Evolutionary conservation across 2,888 invertebrate genomes (phyloP), one percentile per base, ranked within the genome.

Genomic region (Tiphia femorata): DNA sequence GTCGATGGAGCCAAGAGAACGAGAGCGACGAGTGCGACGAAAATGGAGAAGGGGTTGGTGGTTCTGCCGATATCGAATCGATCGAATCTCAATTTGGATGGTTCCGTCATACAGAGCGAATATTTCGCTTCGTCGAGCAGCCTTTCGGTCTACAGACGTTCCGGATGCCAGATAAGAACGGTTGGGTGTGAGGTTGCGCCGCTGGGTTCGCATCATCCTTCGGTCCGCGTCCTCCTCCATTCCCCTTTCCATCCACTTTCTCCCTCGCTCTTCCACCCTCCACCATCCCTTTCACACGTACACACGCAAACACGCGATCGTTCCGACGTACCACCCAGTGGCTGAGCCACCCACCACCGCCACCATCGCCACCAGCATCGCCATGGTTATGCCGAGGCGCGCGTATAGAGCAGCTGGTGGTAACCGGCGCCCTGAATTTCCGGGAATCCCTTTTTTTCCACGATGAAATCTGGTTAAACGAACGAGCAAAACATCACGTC

Each of bases 21-120:
- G 37, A 17, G 37, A 37, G 17, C 16, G 17, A 37, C 17, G 14
- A n/a, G n/a, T n/a, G n/a, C n/a, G n/a, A 23, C n/a, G 33, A 35
- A 41, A 51, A 20, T 37, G 49, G 37, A 42, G 44, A 35, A 25
- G n/a, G n/a, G n/a, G n/a, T n/a, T n/a, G n/a, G n/a, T n/a, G n/a
- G n/a, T n/a, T n/a, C n/a, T n/a, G 38, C 30, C 30, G 41, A 33
- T 35, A 40, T 61, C 72, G 64, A 72, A 70, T 74, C 76, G 77
- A 78, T 79, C 75, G 75, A 73, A 64, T 75, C 76, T 73, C 76
- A 77, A 77, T 78, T 77, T 76, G 69, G 73, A 76, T 68, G 68
- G 67, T 69, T 64, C 61, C 65, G 71, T 75, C 73, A 68, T 73
- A 71, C 63, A 70, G 74, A 75, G 71, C 71, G 74, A 72, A 74